Evolutionary conservation across 1,140 invertebrate species (phyloP).

Genomic region (Drosophila pandora): DNA sequence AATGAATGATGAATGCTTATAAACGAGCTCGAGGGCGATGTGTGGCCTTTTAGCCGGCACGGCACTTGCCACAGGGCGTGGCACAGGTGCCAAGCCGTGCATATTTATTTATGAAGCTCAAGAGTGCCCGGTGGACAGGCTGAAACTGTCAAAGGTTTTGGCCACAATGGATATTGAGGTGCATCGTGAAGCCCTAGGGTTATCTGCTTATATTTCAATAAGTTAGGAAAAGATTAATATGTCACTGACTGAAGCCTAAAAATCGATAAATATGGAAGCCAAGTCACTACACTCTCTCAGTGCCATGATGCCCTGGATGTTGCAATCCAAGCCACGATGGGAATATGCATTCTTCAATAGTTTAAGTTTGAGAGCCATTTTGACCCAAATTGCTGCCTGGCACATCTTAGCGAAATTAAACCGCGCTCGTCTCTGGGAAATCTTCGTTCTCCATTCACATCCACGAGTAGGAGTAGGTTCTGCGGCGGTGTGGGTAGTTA

Average conservation of each 20-base stretch:
- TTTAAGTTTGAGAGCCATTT: constrained; percentile 30
- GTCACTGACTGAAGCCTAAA: not conserved
- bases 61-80: constrained; percentile 25
- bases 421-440: constrained; percentile 44
- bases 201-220: not conserved
- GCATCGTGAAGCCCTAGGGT: not conserved
- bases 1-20: constrained; percentile 78
- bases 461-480: not conserved
- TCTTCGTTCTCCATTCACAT: constrained; percentile 46
- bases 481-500: constrained; percentile 1
- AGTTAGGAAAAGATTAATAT: not conserved
- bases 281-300: not conserved
- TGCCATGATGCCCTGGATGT: no score
- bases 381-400: constrained; percentile 60
- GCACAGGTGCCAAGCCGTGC: constrained; percentile 25
- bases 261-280: no score
- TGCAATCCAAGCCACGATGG: not conserved
- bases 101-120: constrained; percentile 31
- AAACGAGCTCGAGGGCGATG: constrained; percentile 64
- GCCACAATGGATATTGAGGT: not conserved
- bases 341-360: constrained; percentile 40
- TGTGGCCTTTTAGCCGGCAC: constrained; percentile 62
- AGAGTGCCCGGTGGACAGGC: not conserved
- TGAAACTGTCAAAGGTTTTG: not conserved
- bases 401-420: constrained; percentile 72